Evolutionary conservation across 2,888 invertebrate species (phyloP).

Genomic region (Scaptomyza cyrtandrae): DNA sequence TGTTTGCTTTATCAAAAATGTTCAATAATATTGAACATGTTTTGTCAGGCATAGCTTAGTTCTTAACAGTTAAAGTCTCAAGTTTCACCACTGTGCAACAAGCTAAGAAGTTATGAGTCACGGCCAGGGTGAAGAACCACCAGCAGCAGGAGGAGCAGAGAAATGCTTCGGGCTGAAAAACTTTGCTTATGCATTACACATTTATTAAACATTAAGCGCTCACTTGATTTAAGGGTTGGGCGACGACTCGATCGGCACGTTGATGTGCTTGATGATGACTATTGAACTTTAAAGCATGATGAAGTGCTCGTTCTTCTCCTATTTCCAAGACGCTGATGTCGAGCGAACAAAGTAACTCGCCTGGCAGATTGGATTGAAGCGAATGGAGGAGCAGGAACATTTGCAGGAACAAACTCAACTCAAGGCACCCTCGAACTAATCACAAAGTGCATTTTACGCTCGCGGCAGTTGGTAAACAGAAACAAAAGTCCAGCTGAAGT

Average conservation of each 20-base stretch:
- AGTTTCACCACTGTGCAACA: constrained; percentile 45
- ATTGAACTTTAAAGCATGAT: constrained; percentile 77
- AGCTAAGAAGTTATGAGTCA: constrained; percentile 73
- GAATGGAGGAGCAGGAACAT: constrained; percentile 8
- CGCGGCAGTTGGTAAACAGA: constrained; percentile 78
- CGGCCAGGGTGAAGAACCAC: constrained; percentile 38
- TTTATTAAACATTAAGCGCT: constrained; percentile 77
- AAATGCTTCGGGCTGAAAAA: constrained; percentile 65
- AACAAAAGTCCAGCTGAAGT: constrained; percentile 76
- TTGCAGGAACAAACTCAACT: constrained; percentile 25
- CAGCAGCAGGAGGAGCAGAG: constrained; percentile 30
- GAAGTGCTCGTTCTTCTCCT: constrained; percentile 58
- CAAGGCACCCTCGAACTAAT: constrained; percentile 75
- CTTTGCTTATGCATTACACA: constrained; percentile 77
- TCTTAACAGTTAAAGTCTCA: not conserved
- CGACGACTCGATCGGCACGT: constrained; percentile 66
- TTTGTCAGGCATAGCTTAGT: not conserved
- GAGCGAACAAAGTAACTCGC: constrained; percentile 31
- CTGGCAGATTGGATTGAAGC: constrained; percentile 10
- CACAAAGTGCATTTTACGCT: constrained; percentile 79
- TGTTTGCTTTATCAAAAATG: not conserved
- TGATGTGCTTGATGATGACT: constrained; percentile 78
- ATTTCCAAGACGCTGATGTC: constrained; percentile 39
- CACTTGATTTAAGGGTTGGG: constrained; percentile 71
- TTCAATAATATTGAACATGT: not conserved